These are phyloP conservation scores for Sesia bembeciformis DNA, from an alignment of 2,888 invertebrate species.

Conservation along the genomic window DNA sequence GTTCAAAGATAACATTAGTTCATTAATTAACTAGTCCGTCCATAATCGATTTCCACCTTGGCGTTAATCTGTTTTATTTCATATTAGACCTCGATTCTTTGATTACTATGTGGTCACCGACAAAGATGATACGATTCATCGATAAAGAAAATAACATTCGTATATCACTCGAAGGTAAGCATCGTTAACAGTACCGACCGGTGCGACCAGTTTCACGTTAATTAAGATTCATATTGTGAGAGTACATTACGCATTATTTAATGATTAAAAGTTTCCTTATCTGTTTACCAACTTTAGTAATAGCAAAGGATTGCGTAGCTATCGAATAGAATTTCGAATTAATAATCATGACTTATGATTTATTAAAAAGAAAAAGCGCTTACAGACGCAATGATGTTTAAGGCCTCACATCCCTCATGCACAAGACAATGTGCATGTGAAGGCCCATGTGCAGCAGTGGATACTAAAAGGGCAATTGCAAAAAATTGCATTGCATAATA, in stretches of 20 bases:
- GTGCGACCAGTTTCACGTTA: constrained; percentile 1
- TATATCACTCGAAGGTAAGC: neutral
- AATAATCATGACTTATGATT: too few relatives aligned
- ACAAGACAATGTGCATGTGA: too few relatives aligned
- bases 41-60: neutral
- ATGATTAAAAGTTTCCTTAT: constrained; percentile 3
- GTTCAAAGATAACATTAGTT: too few relatives aligned
- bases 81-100: neutral
- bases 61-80: neutral
- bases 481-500: too few relatives aligned
- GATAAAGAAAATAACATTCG: neutral
- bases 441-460: too few relatives aligned
- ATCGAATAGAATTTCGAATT: too few relatives aligned
- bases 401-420: too few relatives aligned
- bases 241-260: neutral
- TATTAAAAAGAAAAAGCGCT: too few relatives aligned
- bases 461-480: too few relatives aligned
- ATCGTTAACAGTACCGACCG: neutral
- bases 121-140: neutral
- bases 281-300: neutral
- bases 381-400: too few relatives aligned
- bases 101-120: neutral
- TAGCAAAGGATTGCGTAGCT: too few relatives aligned
- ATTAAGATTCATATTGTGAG: constrained; percentile 4
- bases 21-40: too few relatives aligned